Evolutionary conservation across 2,113 vertebrate species (phyloP).

Genomic region (Clarias gariepinus): DNA sequence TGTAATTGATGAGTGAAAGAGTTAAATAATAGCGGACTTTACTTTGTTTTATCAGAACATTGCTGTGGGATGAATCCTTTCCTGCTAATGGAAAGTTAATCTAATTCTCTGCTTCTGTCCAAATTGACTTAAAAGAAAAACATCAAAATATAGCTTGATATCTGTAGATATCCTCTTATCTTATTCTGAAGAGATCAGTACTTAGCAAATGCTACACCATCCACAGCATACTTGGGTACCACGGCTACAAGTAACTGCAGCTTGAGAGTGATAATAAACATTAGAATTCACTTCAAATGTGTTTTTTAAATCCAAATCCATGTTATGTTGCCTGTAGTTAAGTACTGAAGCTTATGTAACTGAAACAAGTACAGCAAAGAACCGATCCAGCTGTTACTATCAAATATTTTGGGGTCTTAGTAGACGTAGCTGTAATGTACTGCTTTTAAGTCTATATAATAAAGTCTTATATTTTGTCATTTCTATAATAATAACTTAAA

Average conservation of each 20-base stretch:
- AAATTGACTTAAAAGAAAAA: background rate
- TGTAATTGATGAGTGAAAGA: background rate
- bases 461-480: background rate
- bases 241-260: background rate
- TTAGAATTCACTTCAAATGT: background rate
- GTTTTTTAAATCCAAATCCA: background rate
- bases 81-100: slow-evolving; percentile 8
- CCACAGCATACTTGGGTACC: background rate
- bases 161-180: background rate
- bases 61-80: background rate
- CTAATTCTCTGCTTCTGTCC: background rate
- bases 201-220: background rate
- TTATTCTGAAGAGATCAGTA: background rate
- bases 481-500: background rate
- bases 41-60: background rate
- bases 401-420: background rate
- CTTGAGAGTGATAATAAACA: background rate
- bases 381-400: background rate
- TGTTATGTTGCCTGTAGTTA: background rate
- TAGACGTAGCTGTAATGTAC: background rate
- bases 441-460: background rate
- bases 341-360: background rate
- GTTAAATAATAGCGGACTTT: slow-evolving; percentile 7
- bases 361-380: background rate
- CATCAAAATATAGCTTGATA: background rate